Conservation (phyloP, 1,140 invertebrate genomes). For the Meloidogyne chitwoodi region DNA sequence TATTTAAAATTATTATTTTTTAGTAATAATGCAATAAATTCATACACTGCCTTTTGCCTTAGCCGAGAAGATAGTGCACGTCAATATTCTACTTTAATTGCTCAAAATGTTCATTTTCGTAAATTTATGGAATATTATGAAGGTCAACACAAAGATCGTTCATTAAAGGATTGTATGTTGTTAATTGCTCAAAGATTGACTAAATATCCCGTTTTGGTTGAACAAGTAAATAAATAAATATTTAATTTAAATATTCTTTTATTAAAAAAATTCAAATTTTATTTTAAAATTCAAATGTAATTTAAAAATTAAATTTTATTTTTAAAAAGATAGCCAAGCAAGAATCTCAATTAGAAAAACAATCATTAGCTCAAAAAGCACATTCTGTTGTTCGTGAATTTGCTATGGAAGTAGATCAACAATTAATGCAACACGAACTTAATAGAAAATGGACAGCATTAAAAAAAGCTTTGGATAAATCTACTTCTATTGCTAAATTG, state of each 20-base stretch:
- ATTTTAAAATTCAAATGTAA: no score
- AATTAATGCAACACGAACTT: slow-evolving; percentile 34
- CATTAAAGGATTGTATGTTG: slow-evolving; percentile 51
- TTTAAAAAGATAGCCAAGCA: slow-evolving; percentile 39
- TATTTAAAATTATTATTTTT: slow-evolving; percentile 5
- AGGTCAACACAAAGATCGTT: slow-evolving; percentile 28
- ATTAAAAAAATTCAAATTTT: slow-evolving; percentile 6
- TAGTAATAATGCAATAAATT: slow-evolving; percentile 29
- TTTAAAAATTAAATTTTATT: no score
- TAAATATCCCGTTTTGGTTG: slow-evolving; percentile 44
- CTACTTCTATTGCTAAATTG: slow-evolving; percentile 23
- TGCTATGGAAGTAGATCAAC: slow-evolving; percentile 35
- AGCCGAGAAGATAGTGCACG: slow-evolving; percentile 29
- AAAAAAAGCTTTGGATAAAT: slow-evolving; percentile 27
- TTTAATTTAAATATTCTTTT: background rate
- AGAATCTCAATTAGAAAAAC: slow-evolving; percentile 15
- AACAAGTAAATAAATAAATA: slow-evolving; percentile 31
- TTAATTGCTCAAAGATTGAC: slow-evolving; percentile 45
- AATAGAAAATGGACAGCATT: slow-evolving; percentile 37
- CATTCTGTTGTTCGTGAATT: slow-evolving; percentile 34
- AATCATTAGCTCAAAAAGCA: slow-evolving; percentile 30
- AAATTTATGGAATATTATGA: slow-evolving; percentile 35
- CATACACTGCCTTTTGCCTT: slow-evolving; percentile 43
- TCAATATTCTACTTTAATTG: slow-evolving; percentile 16
- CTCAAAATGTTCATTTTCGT: slow-evolving; percentile 7